These are phyloP conservation scores for Sphenopsis melanotis DNA, from an alignment of 2,797 vertebrate species.

Conservation along the genomic window DNA sequence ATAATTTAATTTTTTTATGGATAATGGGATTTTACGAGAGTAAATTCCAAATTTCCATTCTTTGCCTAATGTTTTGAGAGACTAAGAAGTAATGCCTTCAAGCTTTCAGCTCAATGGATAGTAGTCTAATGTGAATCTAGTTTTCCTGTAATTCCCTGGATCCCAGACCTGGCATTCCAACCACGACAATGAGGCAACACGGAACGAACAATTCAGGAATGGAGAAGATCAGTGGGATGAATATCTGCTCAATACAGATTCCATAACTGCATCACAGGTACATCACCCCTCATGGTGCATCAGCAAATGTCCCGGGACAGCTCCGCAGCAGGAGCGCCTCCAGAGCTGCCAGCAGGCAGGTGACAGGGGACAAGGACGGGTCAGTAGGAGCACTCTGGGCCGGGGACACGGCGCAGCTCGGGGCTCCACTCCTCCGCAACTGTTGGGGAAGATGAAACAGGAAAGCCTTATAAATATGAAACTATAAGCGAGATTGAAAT, in stretches of 20 bases:
- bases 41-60: neutral
- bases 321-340: neutral
- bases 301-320: accelerated
- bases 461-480: no score
- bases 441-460: no score
- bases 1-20: neutral
- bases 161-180: neutral
- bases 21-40: neutral
- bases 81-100: neutral
- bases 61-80: neutral
- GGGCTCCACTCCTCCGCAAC: no score
- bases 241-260: accelerated
- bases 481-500: no score
- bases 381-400: accelerated
- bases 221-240: accelerated
- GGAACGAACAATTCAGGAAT: accelerated
- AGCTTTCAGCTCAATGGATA: neutral
- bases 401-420: accelerated
- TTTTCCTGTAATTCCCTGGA: neutral
- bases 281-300: accelerated
- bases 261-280: accelerated
- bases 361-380: accelerated
- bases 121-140: neutral
- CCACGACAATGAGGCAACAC: accelerated
- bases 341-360: neutral